Percentiles rank a stretch among this genome's conserved stretches.
Conservation (phyloP, 2,113 vertebrate genomes). For the Harpagus bidentatus region DNA sequence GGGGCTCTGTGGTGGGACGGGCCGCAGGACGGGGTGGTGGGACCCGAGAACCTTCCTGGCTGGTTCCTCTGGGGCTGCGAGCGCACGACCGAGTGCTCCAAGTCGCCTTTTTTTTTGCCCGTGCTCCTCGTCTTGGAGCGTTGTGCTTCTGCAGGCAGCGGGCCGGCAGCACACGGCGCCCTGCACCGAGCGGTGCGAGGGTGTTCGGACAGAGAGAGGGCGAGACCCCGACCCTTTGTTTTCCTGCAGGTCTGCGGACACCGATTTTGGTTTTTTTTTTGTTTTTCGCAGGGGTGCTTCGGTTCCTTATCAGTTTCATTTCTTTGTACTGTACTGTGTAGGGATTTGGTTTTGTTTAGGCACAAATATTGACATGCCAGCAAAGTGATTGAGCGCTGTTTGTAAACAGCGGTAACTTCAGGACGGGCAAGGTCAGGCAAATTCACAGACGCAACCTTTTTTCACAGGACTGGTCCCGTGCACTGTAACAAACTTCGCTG, state of each 20-base stretch:
- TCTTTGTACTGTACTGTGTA: too few relatives aligned
- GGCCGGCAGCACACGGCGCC: not conserved
- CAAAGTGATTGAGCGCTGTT: rapidly evolving
- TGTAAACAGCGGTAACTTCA: rapidly evolving
- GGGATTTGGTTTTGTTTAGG: rapidly evolving
- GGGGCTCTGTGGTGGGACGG: not conserved
- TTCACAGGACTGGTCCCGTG: rapidly evolving
- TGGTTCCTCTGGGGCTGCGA: rapidly evolving
- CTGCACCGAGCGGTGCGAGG: too few relatives aligned
- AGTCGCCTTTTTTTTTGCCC: not conserved
- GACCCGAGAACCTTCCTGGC: too few relatives aligned
- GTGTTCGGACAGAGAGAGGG: rapidly evolving
- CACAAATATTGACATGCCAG: rapidly evolving
- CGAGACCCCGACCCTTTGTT: not conserved
- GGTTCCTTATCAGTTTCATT: rapidly evolving
- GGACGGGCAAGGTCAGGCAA: rapidly evolving
- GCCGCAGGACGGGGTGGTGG: not conserved
- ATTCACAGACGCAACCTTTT: rapidly evolving
- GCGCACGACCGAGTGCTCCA: not conserved
- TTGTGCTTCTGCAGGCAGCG: not conserved
- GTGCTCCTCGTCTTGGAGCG: rapidly evolving
- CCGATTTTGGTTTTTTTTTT: rapidly evolving
- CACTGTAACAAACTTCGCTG: not conserved
- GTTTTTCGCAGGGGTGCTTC: not conserved
- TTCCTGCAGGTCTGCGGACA: rapidly evolving